A percentile compares a stretch with the other conserved stretches of the same genome.
Evolutionary conservation across 2,113 vertebrate genomes (phyloP).

Genomic region (Monopterus albus): DNA sequence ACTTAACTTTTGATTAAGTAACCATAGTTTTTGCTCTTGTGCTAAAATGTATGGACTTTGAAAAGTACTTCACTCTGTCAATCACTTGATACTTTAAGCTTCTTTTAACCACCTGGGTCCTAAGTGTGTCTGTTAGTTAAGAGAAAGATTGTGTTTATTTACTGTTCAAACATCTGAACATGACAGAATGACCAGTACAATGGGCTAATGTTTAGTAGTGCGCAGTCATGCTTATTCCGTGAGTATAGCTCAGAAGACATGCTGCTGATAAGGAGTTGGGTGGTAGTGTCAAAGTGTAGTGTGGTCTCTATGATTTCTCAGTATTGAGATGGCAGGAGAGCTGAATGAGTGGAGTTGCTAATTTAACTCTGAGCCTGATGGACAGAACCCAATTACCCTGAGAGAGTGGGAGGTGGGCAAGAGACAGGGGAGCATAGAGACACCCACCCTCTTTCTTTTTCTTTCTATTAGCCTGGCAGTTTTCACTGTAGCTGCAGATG

Average conservation of each 20-base stretch:
- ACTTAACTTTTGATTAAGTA: background rate
- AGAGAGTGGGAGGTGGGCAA: conserved; percentile 54
- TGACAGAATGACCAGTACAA: conserved; percentile 16
- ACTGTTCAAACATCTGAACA: background rate
- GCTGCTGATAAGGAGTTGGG: conserved; percentile 36
- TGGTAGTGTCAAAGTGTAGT: conserved; percentile 12
- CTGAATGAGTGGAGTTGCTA: conserved; percentile 63
- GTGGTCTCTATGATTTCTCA: conserved; percentile 68
- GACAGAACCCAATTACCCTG: conserved; percentile 73
- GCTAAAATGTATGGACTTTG: background rate
- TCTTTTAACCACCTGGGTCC: background rate
- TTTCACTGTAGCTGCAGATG: conserved; percentile 66
- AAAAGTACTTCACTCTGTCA: background rate
- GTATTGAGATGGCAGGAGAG: conserved; percentile 71
- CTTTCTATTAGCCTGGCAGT: conserved; percentile 53
- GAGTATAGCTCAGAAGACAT: conserved; percentile 5
- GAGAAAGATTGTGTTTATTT: conserved; percentile 3
- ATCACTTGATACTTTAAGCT: conserved; percentile 30
- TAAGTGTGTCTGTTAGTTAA: background rate
- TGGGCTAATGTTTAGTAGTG: conserved; percentile 45
- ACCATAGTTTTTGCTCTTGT: background rate
- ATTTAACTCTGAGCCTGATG: conserved; percentile 79
- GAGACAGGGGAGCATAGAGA: conserved; percentile 4
- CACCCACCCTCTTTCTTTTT: conserved; percentile 8
- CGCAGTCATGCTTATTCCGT: conserved; percentile 45